Evolutionary conservation across 2,113 vertebrate species (phyloP), one percentile per base, ranked within the genome.

Genomic region (Urocitellus parryii): DNA sequence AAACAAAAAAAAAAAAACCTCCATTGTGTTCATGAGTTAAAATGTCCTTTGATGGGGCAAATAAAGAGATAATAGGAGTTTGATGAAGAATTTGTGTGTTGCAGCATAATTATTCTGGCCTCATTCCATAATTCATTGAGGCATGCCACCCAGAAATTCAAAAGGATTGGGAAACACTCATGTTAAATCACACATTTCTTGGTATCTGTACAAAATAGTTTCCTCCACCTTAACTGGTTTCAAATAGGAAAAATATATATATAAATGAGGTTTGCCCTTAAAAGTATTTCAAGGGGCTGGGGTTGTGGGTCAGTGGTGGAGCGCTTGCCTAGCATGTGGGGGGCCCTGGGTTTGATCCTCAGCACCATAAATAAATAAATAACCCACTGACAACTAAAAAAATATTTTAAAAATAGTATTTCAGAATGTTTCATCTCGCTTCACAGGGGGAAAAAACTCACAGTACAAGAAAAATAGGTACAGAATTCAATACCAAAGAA

Each of bases 281-380:
- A 94, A 92, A 90, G 18, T 63, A 83, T 90, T 93, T 85, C 20
- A 65, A 91, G 48, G 48, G 48, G 11, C 48, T 51, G 48, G 48
- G 48, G 48, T 51, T 51, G 48, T 12, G 48, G 48, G 11, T 51
- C 12, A 13, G 48, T 51, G 48, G 48, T 51, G 2, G 48, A 51
- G 48, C 48, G 12, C 48, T 51, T 51, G 48, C 11, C 48, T 51
- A 12, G 48, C 48, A 51, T 5, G 5, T 51, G 12, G 48, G 12
- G 12, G 48, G 48, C 11, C 11, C 48, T 51, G 48, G 48, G 48
- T 51, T 51, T 13, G 12, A 51, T 51, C 12, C 48, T 13, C 11
- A 51, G 48, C 48, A 51, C 48, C 48, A 51, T 13, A 51, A 12
- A 51, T 51, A 51, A 51, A 51, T 51, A 51, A 51, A 51, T 12